Base-by-base conservation (phyloP, 2,113 vertebrate species). In the Toxotes chatareus region DNA sequence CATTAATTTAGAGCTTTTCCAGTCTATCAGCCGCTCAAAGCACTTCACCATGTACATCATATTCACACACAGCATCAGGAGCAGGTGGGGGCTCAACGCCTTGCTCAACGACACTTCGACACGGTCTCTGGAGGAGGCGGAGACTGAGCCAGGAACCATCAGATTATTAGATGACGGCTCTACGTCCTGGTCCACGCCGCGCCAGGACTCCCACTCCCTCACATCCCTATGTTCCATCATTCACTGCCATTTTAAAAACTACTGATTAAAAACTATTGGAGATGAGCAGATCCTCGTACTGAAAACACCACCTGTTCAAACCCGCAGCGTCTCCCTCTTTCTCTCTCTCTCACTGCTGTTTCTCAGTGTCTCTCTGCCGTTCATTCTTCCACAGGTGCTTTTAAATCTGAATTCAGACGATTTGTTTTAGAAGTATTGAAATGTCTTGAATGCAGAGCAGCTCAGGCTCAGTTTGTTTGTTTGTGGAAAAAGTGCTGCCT, bases 401-500 rank as follows among this genome's bases (percentile, higher is more conserved):
- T 74, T 36, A 13, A 57, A 70, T 51, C 59, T 36, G 2, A 57
- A 86, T 40, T 77, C 64, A 82, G 69, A 73, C 9, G 12, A 6
- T 60, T 64, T 46, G 38, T 61, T 42, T 27, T 34, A 55, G 31
- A 79, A 64, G 61, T 38, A 65, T 63, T 86, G 16, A 79, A 66
- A 81, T 11, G 63, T 62, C 17, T 69, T 62, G 55, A 63, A 66
- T 69, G 38, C 21, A 34, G 70, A 66, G 74, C 77, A 73, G 69
- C 34, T 49, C 57, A 47, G 34, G 66, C 60, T 78, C 40, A 38
- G 32, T 56, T 56, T 9, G 62, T 67, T 12, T 80, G 79, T 70
- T 57, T 73, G 65, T 69, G 74, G 60, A 42, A 21, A 61, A 82
- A 80, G 32, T 57, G 61, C 44, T 75, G 87, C 87, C 79, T 51